Evolutionary conservation across 2,888 invertebrate species (phyloP).

Genomic region (Platerodrilus igneus): DNA sequence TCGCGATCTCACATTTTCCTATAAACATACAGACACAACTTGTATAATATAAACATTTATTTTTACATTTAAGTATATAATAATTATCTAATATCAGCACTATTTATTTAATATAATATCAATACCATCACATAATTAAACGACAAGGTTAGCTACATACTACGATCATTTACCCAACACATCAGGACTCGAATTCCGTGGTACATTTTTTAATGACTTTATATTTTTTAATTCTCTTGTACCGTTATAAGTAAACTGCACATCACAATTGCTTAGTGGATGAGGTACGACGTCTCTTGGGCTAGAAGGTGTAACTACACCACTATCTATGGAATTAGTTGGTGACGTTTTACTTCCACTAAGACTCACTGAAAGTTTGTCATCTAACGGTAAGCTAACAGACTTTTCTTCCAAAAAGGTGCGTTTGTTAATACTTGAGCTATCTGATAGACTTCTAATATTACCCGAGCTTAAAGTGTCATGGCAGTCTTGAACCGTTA

Average conservation of each 20-base stretch:
- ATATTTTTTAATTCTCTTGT: constrained; percentile 71
- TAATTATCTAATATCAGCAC: constrained; percentile 9
- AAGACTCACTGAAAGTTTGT: constrained; percentile 15
- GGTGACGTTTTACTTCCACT: constrained; percentile 41
- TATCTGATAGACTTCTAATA: constrained; percentile 13
- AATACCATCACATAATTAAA: constrained; percentile 20
- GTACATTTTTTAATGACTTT: constrained; percentile 16
- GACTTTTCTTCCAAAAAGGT: constrained; percentile 38
- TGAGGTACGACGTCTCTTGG: constrained; percentile 50
- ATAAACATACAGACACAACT: too few species aligned
- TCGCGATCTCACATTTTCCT: too few species aligned
- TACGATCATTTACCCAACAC: constrained; percentile 33
- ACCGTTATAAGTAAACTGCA: constrained; percentile 75
- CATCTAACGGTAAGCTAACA: constrained; percentile 29
- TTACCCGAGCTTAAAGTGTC: constrained; percentile 9
- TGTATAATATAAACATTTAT: too few species aligned
- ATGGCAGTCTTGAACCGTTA: constrained; percentile 43
- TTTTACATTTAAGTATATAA: too few species aligned
- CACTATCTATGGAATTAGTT: constrained; percentile 53
- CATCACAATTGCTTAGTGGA: constrained; percentile 74
- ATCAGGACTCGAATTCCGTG: constrained; percentile 38
- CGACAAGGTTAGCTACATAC: constrained; percentile 3
- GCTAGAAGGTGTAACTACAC: constrained; percentile 61
- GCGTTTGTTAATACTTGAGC: constrained; percentile 11
- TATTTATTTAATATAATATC: constrained; percentile 14